Percentiles rank a stretch among this genome's conserved stretches.
phyloP scores from a whole-genome alignment of 2,888 invertebrate genomes.

The Schrankia costaestrigalis region DNA sequence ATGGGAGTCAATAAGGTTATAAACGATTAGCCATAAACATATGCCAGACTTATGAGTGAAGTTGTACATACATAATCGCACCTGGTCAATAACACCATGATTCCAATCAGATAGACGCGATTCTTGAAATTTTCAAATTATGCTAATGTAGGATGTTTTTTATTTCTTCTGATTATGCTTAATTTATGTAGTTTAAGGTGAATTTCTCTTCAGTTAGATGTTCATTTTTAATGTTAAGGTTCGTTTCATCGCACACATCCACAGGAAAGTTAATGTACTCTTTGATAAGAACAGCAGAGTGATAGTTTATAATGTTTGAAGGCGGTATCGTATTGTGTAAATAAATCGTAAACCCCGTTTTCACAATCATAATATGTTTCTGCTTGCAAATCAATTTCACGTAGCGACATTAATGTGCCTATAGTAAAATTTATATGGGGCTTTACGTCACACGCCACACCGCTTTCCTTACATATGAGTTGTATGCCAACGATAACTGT shows the following conservation, averaged over 20 bases:
- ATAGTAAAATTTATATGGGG: conserved; percentile 79
- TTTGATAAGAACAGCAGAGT: conserved; percentile 42
- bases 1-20: conserved; percentile 48
- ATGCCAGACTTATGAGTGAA: conserved; percentile 27
- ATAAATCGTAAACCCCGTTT: conserved; percentile 81
- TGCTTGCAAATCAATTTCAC: conserved; percentile 80
- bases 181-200: too few relatives aligned
- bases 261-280: conserved; percentile 23
- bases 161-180: too few relatives aligned
- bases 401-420: conserved; percentile 79
- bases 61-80: conserved; percentile 9
- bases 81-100: conserved; percentile 1
- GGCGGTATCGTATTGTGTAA: conserved; percentile 74
- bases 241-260: neutral
- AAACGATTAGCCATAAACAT: conserved; percentile 51
- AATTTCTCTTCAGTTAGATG: too few relatives aligned
- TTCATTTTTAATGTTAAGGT: too few relatives aligned
- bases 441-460: conserved; percentile 67
- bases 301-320: conserved; percentile 69
- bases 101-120: too few relatives aligned
- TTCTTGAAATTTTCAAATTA: too few relatives aligned
- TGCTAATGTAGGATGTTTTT: too few relatives aligned
- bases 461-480: conserved; percentile 65
- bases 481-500: conserved; percentile 57
- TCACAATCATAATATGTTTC: conserved; percentile 81